Conservation (phyloP, 2,797 vertebrate genomes). For the Mastacembelus armatus region DNA sequence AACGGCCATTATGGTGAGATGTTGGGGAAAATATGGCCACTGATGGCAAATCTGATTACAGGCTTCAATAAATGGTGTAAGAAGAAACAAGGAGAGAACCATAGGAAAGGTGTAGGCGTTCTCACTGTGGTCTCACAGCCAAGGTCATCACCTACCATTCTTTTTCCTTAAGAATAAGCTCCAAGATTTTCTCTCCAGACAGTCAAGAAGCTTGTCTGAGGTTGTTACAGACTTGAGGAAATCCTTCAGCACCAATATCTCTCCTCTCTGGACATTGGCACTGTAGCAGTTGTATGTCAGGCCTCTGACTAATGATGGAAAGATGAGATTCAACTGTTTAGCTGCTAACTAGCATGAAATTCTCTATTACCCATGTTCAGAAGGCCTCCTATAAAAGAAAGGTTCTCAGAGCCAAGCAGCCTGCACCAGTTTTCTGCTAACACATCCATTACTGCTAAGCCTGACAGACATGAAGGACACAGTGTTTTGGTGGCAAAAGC, state of each 20-base stretch:
- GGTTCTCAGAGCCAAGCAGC: constrained; percentile 41
- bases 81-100: constrained; percentile 45
- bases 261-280: constrained; percentile 27
- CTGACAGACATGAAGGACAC: constrained; percentile 48
- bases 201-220: constrained; percentile 19
- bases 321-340: constrained; percentile 62
- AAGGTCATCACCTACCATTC: constrained; percentile 17
- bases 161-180: constrained; percentile 16
- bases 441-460: constrained; percentile 57
- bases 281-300: constrained; percentile 43
- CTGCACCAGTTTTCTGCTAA: constrained; percentile 50
- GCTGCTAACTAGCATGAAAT: constrained; percentile 73
- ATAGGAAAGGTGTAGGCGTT: constrained; percentile 59
- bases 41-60: constrained; percentile 85
- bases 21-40: constrained; percentile 74
- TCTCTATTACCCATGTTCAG: constrained; percentile 74
- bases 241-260: constrained; percentile 38
- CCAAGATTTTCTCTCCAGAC: constrained; percentile 31
- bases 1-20: constrained; percentile 82
- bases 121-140: constrained; percentile 35
- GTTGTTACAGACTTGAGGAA: constrained; percentile 36
- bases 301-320: constrained; percentile 60
- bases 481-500: constrained; percentile 40
- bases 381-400: constrained; percentile 42
- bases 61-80: constrained; percentile 48